Evolutionary conservation across 2,888 invertebrate species (phyloP).

Genomic region (Amblyteles armatorius): DNA sequence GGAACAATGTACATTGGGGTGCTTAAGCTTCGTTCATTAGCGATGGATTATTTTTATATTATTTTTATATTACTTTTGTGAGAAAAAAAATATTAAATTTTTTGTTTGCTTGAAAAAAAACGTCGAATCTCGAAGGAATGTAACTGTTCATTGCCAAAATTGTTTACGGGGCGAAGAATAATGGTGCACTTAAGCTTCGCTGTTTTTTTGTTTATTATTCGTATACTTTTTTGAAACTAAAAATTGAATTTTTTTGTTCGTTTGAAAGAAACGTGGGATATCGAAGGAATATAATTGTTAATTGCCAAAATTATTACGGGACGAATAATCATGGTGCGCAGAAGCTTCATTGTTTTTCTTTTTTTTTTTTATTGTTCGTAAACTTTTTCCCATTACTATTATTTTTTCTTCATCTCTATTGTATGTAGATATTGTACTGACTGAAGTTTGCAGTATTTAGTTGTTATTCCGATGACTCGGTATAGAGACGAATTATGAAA

Average conservation of each 20-base stretch:
- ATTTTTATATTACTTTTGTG: not conserved
- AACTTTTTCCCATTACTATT: not conserved
- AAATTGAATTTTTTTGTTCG: no score
- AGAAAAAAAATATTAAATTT: not conserved
- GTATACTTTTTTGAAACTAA: no score
- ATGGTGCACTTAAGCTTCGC: no score
- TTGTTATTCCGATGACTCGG: not conserved
- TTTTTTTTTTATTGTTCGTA: not conserved
- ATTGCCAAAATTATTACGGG: constrained; percentile 14
- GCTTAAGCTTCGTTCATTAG: constrained; percentile 60
- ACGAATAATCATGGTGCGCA: not conserved
- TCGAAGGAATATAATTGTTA: constrained; percentile 9
- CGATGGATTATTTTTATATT: constrained; percentile 31
- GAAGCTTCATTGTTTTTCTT: not conserved
- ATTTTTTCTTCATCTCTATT: not conserved
- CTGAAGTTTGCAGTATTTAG: not conserved
- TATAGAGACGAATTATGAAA: constrained; percentile 6
- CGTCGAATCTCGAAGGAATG: not conserved
- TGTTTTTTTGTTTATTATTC: no score
- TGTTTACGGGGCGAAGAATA: no score
- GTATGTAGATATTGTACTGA: not conserved
- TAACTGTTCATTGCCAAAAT: no score
- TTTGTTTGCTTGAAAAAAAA: not conserved
- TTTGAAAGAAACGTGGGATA: no score
- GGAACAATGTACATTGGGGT: constrained; percentile 28